These are phyloP conservation scores for Lamprotornis superbus DNA, from an alignment of 2,113 vertebrate genomes.

Conservation along the genomic window DNA sequence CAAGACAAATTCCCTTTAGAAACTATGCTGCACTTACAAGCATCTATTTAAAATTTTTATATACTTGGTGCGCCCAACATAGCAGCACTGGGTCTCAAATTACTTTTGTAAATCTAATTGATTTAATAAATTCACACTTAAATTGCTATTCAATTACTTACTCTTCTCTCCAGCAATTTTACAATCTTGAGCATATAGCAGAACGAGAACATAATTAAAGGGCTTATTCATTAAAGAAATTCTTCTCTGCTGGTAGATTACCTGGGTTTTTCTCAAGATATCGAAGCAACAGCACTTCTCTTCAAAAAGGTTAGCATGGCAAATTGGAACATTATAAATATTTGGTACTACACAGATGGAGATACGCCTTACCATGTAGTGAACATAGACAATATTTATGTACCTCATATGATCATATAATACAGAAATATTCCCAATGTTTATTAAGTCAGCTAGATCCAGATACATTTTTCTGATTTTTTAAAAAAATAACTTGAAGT, in stretches of 20 bases:
- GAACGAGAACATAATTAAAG: conserved; percentile 52
- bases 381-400: background rate
- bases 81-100: conserved; percentile 34
- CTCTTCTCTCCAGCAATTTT: conserved; percentile 57
- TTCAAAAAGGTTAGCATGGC: background rate
- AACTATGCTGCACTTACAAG: conserved; percentile 22
- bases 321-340: background rate
- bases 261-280: background rate
- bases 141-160: conserved; percentile 61
- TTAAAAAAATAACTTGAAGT: background rate
- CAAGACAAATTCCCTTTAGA: conserved; percentile 52
- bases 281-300: background rate
- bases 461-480: background rate
- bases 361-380: background rate
- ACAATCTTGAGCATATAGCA: conserved; percentile 43
- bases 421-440: background rate
- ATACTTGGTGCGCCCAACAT: conserved; percentile 11
- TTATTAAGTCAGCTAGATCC: background rate
- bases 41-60: conserved; percentile 62
- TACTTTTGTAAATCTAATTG: conserved; percentile 55
- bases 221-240: conserved; percentile 36
- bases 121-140: conserved; percentile 61
- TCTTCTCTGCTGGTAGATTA: background rate
- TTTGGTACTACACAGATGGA: background rate
- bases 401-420: background rate